Conservation (phyloP, 2,113 vertebrate species). For the Phocoena sinus region DNA sequence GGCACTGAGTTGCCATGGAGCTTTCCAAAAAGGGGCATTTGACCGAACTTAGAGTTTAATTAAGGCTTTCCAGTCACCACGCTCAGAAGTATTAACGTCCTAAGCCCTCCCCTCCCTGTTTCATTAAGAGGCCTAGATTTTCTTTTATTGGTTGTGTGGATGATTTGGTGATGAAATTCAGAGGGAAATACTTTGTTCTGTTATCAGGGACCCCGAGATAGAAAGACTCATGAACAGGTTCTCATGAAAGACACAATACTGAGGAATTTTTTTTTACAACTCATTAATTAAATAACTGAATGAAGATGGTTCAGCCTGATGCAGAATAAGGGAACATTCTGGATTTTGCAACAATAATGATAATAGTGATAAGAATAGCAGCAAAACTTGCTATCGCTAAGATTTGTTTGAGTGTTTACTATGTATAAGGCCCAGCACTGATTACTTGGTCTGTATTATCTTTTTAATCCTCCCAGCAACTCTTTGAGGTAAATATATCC, state of each 20-base stretch:
- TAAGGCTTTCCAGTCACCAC: background rate
- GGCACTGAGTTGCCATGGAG: background rate
- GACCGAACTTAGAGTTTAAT: slow-evolving; percentile 4
- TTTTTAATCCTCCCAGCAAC: background rate
- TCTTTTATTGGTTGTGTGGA: background rate
- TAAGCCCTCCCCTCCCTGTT: background rate
- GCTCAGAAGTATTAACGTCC: background rate
- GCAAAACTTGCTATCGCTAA: background rate
- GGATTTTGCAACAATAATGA: background rate
- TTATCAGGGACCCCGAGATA: background rate
- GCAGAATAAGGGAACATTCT: background rate
- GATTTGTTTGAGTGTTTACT: background rate
- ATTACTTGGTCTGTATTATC: background rate
- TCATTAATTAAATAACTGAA: background rate
- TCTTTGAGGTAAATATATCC: background rate
- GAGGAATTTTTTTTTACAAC: background rate
- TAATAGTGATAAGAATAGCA: background rate
- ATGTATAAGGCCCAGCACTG: background rate
- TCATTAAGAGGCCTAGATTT: background rate
- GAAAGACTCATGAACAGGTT: background rate
- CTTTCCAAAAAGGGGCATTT: background rate
- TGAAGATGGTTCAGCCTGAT: background rate
- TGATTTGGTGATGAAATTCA: slow-evolving; percentile 13
- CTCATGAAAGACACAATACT: background rate
- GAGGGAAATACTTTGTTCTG: background rate